These are phyloP conservation scores for Proteles cristata DNA, from an alignment of 2,113 vertebrate genomes.

Conservation along the genomic window DNA sequence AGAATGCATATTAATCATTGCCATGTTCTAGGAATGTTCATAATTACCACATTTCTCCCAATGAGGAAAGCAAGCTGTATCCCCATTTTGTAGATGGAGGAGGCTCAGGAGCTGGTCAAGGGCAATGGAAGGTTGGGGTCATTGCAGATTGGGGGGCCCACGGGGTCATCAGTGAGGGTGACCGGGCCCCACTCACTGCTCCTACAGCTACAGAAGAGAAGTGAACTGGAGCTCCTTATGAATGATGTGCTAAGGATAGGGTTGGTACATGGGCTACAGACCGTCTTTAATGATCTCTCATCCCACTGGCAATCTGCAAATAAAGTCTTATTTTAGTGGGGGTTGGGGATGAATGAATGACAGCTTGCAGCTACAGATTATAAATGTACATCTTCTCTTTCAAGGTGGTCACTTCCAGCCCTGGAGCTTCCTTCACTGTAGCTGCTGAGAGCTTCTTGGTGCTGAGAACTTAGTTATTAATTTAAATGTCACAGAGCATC, in stretches of 20 bases:
- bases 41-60: background rate
- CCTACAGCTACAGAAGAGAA: background rate
- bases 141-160: background rate
- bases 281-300: background rate
- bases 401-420: background rate
- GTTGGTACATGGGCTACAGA: background rate
- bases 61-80: background rate
- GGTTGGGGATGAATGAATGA: background rate
- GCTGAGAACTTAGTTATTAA: background rate
- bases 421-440: background rate
- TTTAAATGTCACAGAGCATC: background rate
- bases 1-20: background rate
- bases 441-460: background rate
- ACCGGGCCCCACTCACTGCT: background rate
- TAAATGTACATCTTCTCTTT: background rate
- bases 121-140: background rate
- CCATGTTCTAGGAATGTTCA: background rate
- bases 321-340: background rate
- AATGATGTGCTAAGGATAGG: background rate
- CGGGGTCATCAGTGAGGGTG: background rate
- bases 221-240: background rate
- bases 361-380: too few relatives aligned
- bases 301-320: background rate
- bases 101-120: background rate
- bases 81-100: background rate